These are phyloP conservation scores for Whitmania pigra DNA, from an alignment of 1,140 invertebrate genomes.

Conservation along the genomic window DNA sequence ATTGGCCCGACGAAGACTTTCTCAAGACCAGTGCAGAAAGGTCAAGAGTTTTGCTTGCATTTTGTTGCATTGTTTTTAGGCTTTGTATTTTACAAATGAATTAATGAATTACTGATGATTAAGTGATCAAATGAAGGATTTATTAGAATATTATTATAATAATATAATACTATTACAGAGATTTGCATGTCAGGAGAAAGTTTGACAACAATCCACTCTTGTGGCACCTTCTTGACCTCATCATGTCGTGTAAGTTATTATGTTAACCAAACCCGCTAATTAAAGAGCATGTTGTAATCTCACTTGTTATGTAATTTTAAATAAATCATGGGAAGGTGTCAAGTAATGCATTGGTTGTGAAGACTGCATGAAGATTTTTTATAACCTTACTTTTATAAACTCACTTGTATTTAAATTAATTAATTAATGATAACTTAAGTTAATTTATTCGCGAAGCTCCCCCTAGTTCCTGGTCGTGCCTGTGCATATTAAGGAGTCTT, in stretches of 20 bases:
- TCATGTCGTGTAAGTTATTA: background rate
- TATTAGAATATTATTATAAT: no score
- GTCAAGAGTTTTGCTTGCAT: background rate
- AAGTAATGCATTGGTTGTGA: no score
- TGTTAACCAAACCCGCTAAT: no score
- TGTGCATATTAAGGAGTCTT: background rate
- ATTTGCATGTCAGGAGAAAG: conserved; percentile 7
- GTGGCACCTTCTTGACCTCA: background rate
- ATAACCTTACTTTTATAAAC: background rate
- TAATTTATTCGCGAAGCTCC: no score
- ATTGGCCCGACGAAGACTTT: conserved; percentile 5
- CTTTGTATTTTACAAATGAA: background rate
- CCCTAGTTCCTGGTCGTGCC: background rate
- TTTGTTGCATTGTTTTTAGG: no score
- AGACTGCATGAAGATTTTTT: no score
- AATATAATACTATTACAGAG: background rate
- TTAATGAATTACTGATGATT: background rate
- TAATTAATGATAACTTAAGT: background rate
- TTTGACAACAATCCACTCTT: background rate
- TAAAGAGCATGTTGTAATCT: no score
- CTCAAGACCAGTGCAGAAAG: background rate
- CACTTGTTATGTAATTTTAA: no score
- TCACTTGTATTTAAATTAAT: background rate
- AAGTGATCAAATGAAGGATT: background rate
- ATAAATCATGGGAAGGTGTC: no score